Evolutionary conservation across 2,888 invertebrate genomes (phyloP).

Genomic region (Phyto melanocephala): DNA sequence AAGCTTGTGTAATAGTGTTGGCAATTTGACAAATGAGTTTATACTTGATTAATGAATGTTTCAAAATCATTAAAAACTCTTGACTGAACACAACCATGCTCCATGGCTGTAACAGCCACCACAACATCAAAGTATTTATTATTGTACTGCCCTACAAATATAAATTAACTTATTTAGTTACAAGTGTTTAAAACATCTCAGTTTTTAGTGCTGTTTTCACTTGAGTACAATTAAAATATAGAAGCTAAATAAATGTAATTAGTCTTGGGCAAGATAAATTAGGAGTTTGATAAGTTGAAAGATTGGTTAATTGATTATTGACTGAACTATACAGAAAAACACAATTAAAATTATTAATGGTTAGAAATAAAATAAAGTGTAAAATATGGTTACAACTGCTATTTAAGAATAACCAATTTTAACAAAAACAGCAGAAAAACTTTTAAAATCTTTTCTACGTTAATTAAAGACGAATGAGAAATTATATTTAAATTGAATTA

Average conservation of each 20-base stretch:
- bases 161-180: slow-evolving; percentile 3
- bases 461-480: too few species aligned
- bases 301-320: slow-evolving; percentile 13
- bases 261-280: neutral
- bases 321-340: too few species aligned
- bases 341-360: neutral
- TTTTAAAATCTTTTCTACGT: too few species aligned
- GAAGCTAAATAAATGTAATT: neutral
- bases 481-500: too few species aligned
- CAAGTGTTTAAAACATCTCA: neutral
- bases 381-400: too few species aligned
- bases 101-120: neutral
- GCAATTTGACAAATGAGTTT: slow-evolving; percentile 51
- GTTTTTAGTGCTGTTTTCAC: neutral
- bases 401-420: too few species aligned
- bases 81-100: slow-evolving; percentile 7
- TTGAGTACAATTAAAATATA: neutral
- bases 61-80: slow-evolving; percentile 45
- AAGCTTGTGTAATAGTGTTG: slow-evolving; percentile 6
- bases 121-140: neutral
- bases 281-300: neutral
- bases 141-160: neutral
- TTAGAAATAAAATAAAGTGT: too few species aligned
- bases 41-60: slow-evolving; percentile 54
- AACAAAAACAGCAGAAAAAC: too few species aligned